A percentile compares a stretch with the other conserved stretches of the same genome.
Evolutionary conservation across 2,113 vertebrate genomes (phyloP).

Genomic region (Nycticryphes semicollaris): DNA sequence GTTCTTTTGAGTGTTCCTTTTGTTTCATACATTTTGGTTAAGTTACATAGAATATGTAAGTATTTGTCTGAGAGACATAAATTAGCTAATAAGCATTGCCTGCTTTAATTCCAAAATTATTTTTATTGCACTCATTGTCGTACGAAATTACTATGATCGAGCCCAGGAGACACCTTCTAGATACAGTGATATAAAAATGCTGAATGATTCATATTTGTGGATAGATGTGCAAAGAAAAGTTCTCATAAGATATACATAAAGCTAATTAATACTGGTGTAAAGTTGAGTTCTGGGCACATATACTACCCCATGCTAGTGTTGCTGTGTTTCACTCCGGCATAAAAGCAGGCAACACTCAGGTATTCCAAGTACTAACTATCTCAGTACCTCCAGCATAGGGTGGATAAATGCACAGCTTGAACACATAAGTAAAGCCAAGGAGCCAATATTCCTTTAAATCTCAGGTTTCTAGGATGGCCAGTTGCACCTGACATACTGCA

Average conservation of each 20-base stretch:
- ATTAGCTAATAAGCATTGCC: background rate
- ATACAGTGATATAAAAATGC: background rate
- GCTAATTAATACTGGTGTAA: background rate
- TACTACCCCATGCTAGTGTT: background rate
- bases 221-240: background rate
- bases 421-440: background rate
- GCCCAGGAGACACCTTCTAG: background rate
- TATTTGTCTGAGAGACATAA: background rate
- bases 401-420: background rate
- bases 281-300: background rate
- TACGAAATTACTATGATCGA: background rate
- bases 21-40: background rate
- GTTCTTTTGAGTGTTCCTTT: background rate
- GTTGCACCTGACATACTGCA: background rate
- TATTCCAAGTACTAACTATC: background rate
- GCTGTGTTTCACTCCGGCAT: background rate
- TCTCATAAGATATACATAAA: background rate
- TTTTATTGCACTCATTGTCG: background rate
- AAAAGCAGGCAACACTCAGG: background rate
- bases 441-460: background rate
- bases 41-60: background rate
- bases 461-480: background rate
- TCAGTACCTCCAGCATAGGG: background rate
- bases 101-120: background rate
- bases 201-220: background rate